Conservation (phyloP, 2,113 vertebrate genomes). For the Ursus arctos region DNA sequence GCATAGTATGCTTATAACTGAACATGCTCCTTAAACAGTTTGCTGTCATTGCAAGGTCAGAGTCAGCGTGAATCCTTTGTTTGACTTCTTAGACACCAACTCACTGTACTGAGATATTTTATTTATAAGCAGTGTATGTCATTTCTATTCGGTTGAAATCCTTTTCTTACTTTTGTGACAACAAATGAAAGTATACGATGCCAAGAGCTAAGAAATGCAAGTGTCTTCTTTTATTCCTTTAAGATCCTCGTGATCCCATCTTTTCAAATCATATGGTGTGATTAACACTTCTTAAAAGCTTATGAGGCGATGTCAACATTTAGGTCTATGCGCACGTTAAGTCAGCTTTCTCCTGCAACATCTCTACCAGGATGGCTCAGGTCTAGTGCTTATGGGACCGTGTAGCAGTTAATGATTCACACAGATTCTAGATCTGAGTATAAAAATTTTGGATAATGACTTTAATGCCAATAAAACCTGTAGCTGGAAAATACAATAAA, state of each 20-base stretch:
- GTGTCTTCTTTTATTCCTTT: background rate
- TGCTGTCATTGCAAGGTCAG: background rate
- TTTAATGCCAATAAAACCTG: background rate
- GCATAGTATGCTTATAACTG: background rate
- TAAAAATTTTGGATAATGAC: background rate
- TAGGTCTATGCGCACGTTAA: background rate
- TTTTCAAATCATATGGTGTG: background rate
- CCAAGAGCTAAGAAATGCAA: background rate
- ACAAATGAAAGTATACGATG: background rate
- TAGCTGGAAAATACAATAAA: conserved; percentile 15
- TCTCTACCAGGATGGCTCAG: background rate
- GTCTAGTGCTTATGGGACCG: background rate
- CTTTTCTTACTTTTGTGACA: background rate
- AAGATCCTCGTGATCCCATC: background rate
- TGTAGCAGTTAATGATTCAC: background rate
- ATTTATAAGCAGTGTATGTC: background rate
- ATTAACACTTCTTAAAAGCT: background rate
- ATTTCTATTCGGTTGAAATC: background rate
- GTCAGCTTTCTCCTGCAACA: background rate
- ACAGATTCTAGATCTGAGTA: background rate
- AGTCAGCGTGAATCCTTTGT: background rate
- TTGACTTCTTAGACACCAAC: background rate
- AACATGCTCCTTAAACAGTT: background rate
- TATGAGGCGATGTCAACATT: background rate
- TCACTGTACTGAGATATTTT: background rate